phyloP scores from a whole-genome alignment of 2,797 vertebrate species.

The Onychomys torridus region DNA sequence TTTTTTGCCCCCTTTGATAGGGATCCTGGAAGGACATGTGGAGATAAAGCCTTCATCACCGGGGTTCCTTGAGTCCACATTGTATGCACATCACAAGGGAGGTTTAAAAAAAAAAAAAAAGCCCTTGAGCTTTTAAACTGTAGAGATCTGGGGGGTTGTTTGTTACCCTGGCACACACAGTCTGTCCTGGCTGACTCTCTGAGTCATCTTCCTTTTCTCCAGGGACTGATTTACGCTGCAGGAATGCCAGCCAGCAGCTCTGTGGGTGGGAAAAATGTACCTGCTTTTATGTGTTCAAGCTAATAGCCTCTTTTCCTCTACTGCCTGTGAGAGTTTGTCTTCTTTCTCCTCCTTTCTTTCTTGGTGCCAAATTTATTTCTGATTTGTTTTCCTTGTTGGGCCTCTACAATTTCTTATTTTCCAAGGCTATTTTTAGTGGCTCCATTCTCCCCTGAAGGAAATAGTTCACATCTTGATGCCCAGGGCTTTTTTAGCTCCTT shows the following conservation, averaged over 20 bases:
- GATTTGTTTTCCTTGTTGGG: slow-evolving; percentile 83
- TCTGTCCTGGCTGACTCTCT: slow-evolving; percentile 18
- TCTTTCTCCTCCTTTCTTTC: slow-evolving; percentile 65
- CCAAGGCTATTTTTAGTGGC: slow-evolving; percentile 84
- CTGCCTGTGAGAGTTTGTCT: slow-evolving; percentile 67
- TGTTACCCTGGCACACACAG: slow-evolving; percentile 32
- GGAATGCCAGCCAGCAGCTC: slow-evolving; percentile 58
- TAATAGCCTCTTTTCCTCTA: slow-evolving; percentile 67
- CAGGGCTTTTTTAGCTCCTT: slow-evolving; percentile 84
- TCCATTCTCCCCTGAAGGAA: slow-evolving; percentile 84
- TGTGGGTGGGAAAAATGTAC: slow-evolving; percentile 69
- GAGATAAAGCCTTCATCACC: not conserved
- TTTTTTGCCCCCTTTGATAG: not conserved
- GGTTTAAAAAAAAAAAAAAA: not conserved
- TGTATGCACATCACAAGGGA: not conserved
- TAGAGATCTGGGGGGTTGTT: slow-evolving; percentile 47
- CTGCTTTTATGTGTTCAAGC: slow-evolving; percentile 54
- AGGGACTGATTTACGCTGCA: slow-evolving; percentile 68
- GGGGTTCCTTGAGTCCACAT: not conserved
- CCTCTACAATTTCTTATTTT: slow-evolving; percentile 83
- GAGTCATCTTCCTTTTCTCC: slow-evolving; percentile 51
- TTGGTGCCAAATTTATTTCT: slow-evolving; percentile 78
- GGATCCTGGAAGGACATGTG: not conserved
- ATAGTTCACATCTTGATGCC: slow-evolving; percentile 79
- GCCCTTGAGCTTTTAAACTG: slow-evolving; percentile 24